A percentile compares a stretch with the other conserved stretches of the same genome.
These are phyloP conservation scores for Calameuta idolon DNA, from an alignment of 2,888 invertebrate species.

Conservation along the genomic window DNA sequence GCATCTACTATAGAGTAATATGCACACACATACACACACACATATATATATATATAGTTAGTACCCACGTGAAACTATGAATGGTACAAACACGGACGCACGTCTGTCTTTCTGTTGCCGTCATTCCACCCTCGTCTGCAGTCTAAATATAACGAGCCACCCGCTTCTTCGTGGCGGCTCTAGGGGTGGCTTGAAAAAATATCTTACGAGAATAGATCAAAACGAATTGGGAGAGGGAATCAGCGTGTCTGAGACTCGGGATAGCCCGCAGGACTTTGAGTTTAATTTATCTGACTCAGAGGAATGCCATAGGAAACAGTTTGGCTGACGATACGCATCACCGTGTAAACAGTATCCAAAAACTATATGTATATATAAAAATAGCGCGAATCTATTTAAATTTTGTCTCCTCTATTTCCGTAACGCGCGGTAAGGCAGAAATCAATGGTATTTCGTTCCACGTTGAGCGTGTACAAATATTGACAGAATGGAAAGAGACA, in stretches of 20 bases:
- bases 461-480: too few species aligned
- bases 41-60: not conserved
- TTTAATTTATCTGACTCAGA: too few species aligned
- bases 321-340: too few species aligned
- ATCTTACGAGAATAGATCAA: conserved; percentile 39
- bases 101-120: conserved; percentile 16
- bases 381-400: too few species aligned
- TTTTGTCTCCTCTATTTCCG: too few species aligned
- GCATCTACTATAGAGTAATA: not conserved
- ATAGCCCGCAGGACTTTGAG: too few species aligned
- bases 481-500: too few species aligned
- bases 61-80: conserved; percentile 13
- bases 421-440: too few species aligned
- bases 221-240: conserved; percentile 13
- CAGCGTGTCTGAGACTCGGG: not conserved
- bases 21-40: not conserved
- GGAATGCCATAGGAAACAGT: too few species aligned
- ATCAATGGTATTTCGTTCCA: too few species aligned
- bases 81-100: conserved; percentile 30
- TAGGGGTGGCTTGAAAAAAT: conserved; percentile 42
- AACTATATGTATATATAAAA: too few species aligned
- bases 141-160: conserved; percentile 37
- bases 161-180: conserved; percentile 11
- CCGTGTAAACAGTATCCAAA: too few species aligned
- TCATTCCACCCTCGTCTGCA: conserved; percentile 29